phyloP scores from a whole-genome alignment of 2,888 invertebrate genomes.

The Caenorhabditis imperialis region DNA sequence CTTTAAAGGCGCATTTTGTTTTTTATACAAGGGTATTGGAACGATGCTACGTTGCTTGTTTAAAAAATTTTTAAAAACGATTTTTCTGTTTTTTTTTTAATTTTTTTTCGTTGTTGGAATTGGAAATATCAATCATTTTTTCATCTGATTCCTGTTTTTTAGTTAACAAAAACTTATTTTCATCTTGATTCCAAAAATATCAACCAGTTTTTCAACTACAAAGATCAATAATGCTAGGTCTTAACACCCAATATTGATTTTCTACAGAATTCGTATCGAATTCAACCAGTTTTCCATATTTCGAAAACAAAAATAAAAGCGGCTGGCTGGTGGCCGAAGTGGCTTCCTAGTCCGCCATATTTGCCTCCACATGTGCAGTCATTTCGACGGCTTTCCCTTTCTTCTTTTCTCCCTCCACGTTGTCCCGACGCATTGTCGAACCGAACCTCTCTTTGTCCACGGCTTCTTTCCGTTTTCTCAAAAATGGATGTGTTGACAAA shows the following conservation, averaged over 20 bases:
- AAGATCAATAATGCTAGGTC: no score
- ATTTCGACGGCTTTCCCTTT: conserved; percentile 32
- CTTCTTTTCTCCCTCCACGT: conserved; percentile 44
- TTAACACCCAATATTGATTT: no score
- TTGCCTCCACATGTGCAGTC: conserved; percentile 34
- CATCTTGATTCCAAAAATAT: no score
- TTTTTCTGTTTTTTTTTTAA: neutral
- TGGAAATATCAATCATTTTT: no score
- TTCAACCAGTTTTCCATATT: no score
- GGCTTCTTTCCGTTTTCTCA: conserved; percentile 7
- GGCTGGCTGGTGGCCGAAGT: conserved; percentile 3
- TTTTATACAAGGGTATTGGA: neutral
- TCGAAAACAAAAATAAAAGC: no score
- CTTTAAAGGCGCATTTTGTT: conserved; percentile 10
- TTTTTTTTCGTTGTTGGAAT: no score
- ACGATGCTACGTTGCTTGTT: neutral
- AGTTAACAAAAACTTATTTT: no score
- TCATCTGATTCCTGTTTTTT: no score
- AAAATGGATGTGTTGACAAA: conserved; percentile 12
- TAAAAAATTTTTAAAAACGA: neutral
- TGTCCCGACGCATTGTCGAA: conserved; percentile 12
- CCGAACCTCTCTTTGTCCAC: conserved; percentile 7
- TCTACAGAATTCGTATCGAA: no score
- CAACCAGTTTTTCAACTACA: no score
- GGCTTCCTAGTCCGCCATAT: neutral